These are phyloP conservation scores for Chinchilla lanigera DNA, from an alignment of 2,113 vertebrate species.

Conservation along the genomic window DNA sequence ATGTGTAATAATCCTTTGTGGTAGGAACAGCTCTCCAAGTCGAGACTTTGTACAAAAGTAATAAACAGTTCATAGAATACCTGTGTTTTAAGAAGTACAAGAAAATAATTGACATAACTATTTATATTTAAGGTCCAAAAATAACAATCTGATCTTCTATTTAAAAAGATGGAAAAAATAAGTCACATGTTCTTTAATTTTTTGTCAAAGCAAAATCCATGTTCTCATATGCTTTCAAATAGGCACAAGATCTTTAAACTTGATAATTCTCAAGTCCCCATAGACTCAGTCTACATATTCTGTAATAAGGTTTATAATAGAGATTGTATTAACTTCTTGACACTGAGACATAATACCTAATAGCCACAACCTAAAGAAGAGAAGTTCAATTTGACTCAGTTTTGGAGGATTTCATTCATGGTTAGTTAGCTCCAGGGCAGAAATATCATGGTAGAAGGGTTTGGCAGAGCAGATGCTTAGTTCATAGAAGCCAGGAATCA, in stretches of 20 bases:
- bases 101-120: conserved; percentile 35
- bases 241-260: neutral
- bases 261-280: neutral
- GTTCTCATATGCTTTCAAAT: conserved; percentile 33
- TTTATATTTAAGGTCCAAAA: conserved; percentile 16
- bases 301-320: neutral
- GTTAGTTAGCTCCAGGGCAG: neutral
- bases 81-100: neutral
- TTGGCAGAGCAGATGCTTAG: neutral
- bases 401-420: neutral
- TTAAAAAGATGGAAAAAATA: conserved; percentile 1
- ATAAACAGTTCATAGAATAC: neutral
- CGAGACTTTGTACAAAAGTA: neutral
- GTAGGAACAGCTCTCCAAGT: neutral
- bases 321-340: neutral
- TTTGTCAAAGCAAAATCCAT: conserved; percentile 3
- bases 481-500: neutral
- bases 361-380: neutral
- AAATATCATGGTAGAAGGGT: neutral
- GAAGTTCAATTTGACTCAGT: neutral
- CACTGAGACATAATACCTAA: neutral
- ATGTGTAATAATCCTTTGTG: neutral
- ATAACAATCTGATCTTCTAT: neutral
- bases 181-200: conserved; percentile 48
- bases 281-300: neutral